These are phyloP conservation scores for Pyrrhosoma nymphula DNA, from an alignment of 2,888 invertebrate genomes.

Conservation along the genomic window DNA sequence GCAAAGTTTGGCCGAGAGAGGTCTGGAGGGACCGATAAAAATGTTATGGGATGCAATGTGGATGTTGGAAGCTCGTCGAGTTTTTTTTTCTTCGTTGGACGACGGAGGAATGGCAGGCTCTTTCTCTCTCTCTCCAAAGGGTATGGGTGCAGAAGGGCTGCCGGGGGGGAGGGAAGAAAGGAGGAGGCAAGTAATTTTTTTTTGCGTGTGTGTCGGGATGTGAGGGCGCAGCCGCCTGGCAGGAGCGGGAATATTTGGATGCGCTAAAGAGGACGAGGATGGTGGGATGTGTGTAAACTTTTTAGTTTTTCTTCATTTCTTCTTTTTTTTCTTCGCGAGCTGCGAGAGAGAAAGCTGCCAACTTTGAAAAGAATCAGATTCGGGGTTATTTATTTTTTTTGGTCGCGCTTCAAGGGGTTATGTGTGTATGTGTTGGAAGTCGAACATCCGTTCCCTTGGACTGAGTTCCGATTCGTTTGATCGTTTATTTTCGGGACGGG, in stretches of 20 bases:
- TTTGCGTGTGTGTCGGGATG: no score
- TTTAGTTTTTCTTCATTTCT: no score
- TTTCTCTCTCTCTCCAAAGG: no score
- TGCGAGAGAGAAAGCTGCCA: slow-evolving; percentile 4
- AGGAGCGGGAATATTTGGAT: slow-evolving; percentile 5
- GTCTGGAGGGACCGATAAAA: slow-evolving; percentile 66
- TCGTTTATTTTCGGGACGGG: not conserved
- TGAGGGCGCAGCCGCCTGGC: not conserved
- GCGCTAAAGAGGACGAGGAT: not conserved
- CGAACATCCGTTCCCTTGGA: slow-evolving; percentile 13
- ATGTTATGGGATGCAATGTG: slow-evolving; percentile 66
- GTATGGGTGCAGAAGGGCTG: not conserved
- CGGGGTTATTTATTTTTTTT: not conserved
- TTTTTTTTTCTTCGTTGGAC: no score
- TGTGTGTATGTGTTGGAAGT: not conserved
- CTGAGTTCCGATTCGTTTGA: slow-evolving; percentile 9
- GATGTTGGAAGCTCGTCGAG: not conserved
- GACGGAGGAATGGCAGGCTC: not conserved
- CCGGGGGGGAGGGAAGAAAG: no score
- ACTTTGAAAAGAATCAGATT: not conserved
- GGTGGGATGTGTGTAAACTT: not conserved
- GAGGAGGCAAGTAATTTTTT: no score
- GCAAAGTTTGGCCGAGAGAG: slow-evolving; percentile 1
- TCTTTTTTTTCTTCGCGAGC: no score
- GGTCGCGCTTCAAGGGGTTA: not conserved